Base-by-base conservation (phyloP, 2,888 invertebrate genomes). In the Slavum lentiscoides region DNA sequence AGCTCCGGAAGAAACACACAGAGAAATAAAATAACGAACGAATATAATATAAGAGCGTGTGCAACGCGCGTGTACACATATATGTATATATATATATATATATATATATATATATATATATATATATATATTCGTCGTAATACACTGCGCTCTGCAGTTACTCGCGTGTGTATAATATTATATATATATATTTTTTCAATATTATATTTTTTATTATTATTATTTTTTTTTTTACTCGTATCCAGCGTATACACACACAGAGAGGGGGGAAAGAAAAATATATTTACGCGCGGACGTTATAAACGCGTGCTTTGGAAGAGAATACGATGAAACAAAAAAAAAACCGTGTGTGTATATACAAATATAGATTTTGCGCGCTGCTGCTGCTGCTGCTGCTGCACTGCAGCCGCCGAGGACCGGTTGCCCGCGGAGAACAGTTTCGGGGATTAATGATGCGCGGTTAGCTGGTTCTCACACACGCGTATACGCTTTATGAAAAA, bases 1-100 rank as follows among this genome's bases (percentile, higher is more conserved):
- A 72, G 80, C 72, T 80, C 80, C 80, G 72, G 70, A 80, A 80
- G 80, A 80, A 72, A 70, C 70, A 77, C 55, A 9, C 2, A 43
- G 9, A 9, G 43, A 43, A 7, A 43, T 2, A 9, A 43, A 43
- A 43, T 9, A 43, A 62, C 43, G 49, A 61, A 76, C 37, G 43
- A 68, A 76, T 69, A 69, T 23, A 68, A 76, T 76, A 69, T 23
- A 49, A 49, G 69, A 30, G 30, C 53, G 37, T 19, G 39, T 15
- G 21, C 19, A 9, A 43, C 21, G 53, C 30, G 43, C 61, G 59
- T 58, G 43, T 58, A 59, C 49, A 68, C 75, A 67, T 43, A 67
- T 75, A 67, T 75, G 30, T 75, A 67, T 75, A 67, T 67, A 53
- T 30, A 30, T 30, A 67, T 43, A 67, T 75, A 67, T 75, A 4